phyloP scores from a whole-genome alignment of 2,113 vertebrate species.

The Falco punctatus region DNA sequence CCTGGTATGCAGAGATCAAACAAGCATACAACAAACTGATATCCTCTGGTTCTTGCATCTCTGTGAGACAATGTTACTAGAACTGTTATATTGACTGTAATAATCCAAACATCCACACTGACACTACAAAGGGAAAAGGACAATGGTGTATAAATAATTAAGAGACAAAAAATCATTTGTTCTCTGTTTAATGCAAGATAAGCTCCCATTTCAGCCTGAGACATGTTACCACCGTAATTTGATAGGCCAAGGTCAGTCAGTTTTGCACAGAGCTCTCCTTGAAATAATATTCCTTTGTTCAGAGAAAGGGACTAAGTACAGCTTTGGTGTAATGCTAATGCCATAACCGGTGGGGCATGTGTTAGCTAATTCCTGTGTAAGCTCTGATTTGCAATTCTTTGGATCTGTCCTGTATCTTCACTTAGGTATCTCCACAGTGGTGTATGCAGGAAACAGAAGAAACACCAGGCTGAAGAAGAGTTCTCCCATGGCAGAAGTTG shows the following conservation, averaged over 20 bases:
- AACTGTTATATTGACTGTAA: slow-evolving; percentile 8
- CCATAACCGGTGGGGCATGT: neutral
- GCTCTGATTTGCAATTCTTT: neutral
- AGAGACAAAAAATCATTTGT: slow-evolving; percentile 45
- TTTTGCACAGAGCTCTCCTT: neutral
- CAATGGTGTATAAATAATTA: slow-evolving; percentile 62
- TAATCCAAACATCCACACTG: slow-evolving; percentile 1
- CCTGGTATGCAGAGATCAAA: neutral
- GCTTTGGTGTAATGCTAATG: neutral
- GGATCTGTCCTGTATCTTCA: neutral
- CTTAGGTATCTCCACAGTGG: neutral
- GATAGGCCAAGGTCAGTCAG: slow-evolving; percentile 36
- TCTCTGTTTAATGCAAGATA: slow-evolving; percentile 33
- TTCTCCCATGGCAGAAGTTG: neutral
- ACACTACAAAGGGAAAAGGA: slow-evolving; percentile 17
- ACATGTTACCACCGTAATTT: neutral
- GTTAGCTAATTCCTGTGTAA: neutral
- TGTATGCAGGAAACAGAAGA: neutral
- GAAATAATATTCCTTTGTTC: neutral
- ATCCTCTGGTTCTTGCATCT: neutral
- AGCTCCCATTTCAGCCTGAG: slow-evolving; percentile 41
- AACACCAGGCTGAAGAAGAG: neutral
- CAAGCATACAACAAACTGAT: neutral
- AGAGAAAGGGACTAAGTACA: neutral
- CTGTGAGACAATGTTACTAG: neutral